These are phyloP conservation scores for Parnassius mnemosyne DNA, from an alignment of 2,888 invertebrate species.

Conservation along the genomic window DNA sequence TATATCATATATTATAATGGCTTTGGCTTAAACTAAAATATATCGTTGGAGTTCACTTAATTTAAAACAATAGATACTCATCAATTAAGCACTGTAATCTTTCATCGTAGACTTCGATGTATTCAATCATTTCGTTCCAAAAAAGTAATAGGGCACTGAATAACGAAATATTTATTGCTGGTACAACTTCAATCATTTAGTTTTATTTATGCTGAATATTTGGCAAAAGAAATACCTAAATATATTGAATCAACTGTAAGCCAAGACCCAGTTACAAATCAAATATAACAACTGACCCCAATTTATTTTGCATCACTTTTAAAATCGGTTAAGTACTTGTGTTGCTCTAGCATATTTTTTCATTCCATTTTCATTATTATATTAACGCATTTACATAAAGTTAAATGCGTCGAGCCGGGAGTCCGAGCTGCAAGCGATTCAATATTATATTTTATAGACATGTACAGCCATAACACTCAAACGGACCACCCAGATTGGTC, in stretches of 20 bases:
- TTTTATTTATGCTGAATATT: conserved; percentile 24
- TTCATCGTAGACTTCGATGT: neutral
- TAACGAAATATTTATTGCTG: conserved; percentile 11
- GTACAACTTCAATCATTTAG: conserved; percentile 17
- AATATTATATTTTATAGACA: conserved; percentile 61
- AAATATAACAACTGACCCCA: conserved; percentile 12
- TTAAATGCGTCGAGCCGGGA: neutral
- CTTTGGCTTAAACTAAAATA: too few species aligned
- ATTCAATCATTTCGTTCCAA: conserved; percentile 9
- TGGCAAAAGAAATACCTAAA: conserved; percentile 18
- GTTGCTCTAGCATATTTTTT: too few species aligned
- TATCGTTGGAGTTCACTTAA: too few species aligned
- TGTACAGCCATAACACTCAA: conserved; percentile 43
- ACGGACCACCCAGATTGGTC: conserved; percentile 65
- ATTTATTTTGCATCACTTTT: conserved; percentile 9
- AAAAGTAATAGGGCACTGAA: conserved; percentile 1
- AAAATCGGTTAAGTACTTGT: too few species aligned
- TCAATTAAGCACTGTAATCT: neutral
- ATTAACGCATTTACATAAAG: neutral
- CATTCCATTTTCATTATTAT: neutral
- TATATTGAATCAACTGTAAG: conserved; percentile 17
- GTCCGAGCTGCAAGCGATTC: conserved; percentile 30
- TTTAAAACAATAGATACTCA: too few species aligned
- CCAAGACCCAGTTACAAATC: conserved; percentile 24
- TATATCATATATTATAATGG: too few species aligned